A percentile compares a stretch with the other conserved stretches of the same genome.
phyloP scores from a whole-genome alignment of 2,797 vertebrate genomes.

The Enteromius argenteus region DNA sequence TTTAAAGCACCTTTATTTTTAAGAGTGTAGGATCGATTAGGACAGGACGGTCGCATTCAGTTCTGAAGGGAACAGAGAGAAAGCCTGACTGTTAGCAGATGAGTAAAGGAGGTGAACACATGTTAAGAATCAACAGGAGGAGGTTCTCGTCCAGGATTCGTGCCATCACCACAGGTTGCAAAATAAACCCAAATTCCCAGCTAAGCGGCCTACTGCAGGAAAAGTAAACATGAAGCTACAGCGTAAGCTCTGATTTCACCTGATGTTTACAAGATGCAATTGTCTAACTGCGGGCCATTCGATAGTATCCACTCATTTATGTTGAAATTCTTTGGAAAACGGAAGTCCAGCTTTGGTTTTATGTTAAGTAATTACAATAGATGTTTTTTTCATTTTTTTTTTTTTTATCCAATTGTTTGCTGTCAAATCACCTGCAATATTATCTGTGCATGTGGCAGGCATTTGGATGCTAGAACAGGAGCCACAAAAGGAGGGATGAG shows the following conservation, averaged over 20 bases:
- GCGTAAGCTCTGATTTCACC: constrained; percentile 60
- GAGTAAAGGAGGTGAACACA: constrained; percentile 77
- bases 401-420: background rate
- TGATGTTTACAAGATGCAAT: constrained; percentile 54
- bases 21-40: constrained; percentile 3
- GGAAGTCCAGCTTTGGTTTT: background rate
- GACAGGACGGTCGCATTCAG: constrained; percentile 1
- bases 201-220: constrained; percentile 76
- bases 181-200: constrained; percentile 82
- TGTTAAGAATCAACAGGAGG: constrained; percentile 81
- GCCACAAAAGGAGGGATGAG: constrained; percentile 24
- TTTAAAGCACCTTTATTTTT: too few relatives aligned
- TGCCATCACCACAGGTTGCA: constrained; percentile 84
- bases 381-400: too few relatives aligned
- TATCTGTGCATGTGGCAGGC: background rate
- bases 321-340: constrained; percentile 22
- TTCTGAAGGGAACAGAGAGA: background rate
- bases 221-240: constrained; percentile 77
- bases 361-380: background rate
- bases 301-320: constrained; percentile 48
- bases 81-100: constrained; percentile 38
- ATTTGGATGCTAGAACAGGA: constrained; percentile 13
- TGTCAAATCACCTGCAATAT: background rate
- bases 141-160: constrained; percentile 77
- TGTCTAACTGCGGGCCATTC: constrained; percentile 48